These are phyloP conservation scores for Nymphalis urticae DNA, from an alignment of 2,888 invertebrate genomes.

Conservation along the genomic window DNA sequence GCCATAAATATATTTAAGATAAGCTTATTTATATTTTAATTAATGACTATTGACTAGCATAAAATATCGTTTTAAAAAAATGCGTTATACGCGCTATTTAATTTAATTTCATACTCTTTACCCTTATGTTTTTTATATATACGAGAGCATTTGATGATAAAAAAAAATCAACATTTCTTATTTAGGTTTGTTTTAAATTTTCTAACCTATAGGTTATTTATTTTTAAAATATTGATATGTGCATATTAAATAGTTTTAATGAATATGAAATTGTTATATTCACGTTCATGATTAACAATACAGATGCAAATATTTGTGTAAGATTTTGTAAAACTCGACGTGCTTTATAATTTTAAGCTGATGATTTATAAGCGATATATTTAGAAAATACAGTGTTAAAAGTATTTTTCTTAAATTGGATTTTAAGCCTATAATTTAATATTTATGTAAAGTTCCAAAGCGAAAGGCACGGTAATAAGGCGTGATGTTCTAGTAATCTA, in stretches of 20 bases:
- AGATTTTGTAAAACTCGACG: not conserved
- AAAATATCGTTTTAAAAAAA: conserved; percentile 1
- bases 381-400: not conserved
- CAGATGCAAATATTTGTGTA: not conserved
- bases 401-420: not conserved
- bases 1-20: conserved; percentile 20
- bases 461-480: conserved; percentile 38
- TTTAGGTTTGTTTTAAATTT: too few relatives aligned
- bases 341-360: not conserved
- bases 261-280: too few relatives aligned
- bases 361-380: not conserved
- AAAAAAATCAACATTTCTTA: too few relatives aligned
- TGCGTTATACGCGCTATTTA: not conserved
- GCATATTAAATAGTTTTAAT: too few relatives aligned
- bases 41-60: conserved; percentile 32
- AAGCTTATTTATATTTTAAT: conserved; percentile 26
- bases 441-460: conserved; percentile 31
- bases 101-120: not conserved
- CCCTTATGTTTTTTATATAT: not conserved
- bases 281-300: too few relatives aligned
- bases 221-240: too few relatives aligned
- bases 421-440: conserved; percentile 29
- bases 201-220: too few relatives aligned
- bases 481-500: conserved; percentile 26
- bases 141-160: not conserved